Evolutionary conservation across 1,140 invertebrate genomes (phyloP).

Genomic region (Conus betulinus): DNA sequence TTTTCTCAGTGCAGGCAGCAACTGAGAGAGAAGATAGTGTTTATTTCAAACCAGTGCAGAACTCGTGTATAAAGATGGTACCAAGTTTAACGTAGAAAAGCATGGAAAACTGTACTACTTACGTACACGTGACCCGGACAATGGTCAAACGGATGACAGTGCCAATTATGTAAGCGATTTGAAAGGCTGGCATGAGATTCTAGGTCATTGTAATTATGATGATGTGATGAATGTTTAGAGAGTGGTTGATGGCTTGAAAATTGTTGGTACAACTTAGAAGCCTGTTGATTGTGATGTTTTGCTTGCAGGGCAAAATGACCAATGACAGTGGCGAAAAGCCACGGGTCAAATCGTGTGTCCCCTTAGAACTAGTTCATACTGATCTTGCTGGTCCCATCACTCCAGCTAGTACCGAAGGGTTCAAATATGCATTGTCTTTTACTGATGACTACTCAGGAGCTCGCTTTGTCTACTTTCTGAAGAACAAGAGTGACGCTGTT

Average conservation of each 20-base stretch:
- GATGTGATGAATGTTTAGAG: background rate
- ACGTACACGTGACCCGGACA: too few species aligned
- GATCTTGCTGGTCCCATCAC: background rate
- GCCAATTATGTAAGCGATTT: background rate
- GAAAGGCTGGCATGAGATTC: background rate
- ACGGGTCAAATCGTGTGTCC: too few species aligned
- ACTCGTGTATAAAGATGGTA: background rate
- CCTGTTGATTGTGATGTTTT: background rate
- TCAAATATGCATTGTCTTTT: too few species aligned
- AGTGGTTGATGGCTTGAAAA: background rate
- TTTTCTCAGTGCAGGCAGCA: slow-evolving; percentile 34
- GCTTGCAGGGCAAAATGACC: background rate
- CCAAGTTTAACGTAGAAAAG: background rate
- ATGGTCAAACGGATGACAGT: background rate
- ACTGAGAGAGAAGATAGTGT: background rate
- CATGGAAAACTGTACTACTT: slow-evolving; percentile 17
- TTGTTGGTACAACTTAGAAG: background rate
- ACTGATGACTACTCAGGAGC: too few species aligned
- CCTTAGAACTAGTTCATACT: background rate
- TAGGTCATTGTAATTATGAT: too few species aligned
- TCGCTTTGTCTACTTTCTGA: too few species aligned
- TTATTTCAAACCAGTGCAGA: background rate
- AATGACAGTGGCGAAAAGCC: background rate
- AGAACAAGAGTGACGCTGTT: background rate
- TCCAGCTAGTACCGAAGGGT: too few species aligned